phyloP scores from a whole-genome alignment of 1,140 invertebrate genomes.

The Brachionus plicatilis region DNA sequence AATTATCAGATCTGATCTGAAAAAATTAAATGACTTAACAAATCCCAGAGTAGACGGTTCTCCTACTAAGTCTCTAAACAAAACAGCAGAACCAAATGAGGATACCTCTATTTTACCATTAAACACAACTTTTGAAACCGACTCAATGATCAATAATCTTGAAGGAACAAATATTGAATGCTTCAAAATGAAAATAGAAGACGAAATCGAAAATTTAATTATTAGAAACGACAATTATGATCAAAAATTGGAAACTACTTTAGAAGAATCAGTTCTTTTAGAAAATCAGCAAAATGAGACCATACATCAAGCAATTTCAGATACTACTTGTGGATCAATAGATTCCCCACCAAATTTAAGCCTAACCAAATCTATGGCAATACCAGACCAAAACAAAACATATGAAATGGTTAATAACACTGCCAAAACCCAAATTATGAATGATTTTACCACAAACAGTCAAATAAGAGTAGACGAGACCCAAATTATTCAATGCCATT shows the following conservation, averaged over 20 bases:
- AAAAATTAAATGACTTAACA: not conserved
- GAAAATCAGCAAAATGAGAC: not conserved
- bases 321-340: not conserved
- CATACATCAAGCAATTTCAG: not conserved
- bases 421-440: not conserved
- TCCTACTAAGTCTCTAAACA: not conserved
- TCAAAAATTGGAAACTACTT: not conserved
- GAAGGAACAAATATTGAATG: not conserved
- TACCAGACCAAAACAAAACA: not conserved
- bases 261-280: conserved; percentile 11
- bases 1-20: not conserved
- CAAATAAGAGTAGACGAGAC: not conserved
- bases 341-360: not conserved
- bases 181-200: not conserved
- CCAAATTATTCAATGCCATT: not conserved
- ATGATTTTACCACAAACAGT: not conserved
- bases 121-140: not conserved
- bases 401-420: not conserved
- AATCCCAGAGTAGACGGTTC: not conserved
- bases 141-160: not conserved
- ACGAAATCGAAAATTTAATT: not conserved
- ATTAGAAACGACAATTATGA: not conserved
- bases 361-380: not conserved
- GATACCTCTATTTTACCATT: not conserved
- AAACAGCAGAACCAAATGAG: not conserved